These are phyloP conservation scores for Drosophila pseudoobscura DNA, from an alignment of 1,140 invertebrate species.

Conservation along the genomic window DNA sequence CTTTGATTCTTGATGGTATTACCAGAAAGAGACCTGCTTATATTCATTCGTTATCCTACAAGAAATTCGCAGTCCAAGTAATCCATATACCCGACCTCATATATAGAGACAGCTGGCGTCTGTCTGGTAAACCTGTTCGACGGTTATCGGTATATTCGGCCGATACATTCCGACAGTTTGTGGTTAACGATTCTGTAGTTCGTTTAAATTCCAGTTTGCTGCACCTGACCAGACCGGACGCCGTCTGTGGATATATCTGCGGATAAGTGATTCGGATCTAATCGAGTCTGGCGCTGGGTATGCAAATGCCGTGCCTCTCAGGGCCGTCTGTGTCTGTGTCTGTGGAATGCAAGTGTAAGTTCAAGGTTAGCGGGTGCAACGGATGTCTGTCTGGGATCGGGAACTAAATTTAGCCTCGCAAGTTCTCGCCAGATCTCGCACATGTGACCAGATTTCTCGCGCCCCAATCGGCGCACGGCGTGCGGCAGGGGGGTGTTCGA, in stretches of 20 bases:
- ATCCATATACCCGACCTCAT: no score
- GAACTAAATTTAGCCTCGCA: conserved; percentile 23
- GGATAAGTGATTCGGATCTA: conserved; percentile 10
- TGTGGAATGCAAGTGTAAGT: conserved; percentile 43
- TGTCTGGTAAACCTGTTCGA: conserved; percentile 21
- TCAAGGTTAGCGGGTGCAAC: conserved; percentile 55
- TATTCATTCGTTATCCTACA: no score
- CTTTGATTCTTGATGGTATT: no score
- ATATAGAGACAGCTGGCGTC: no score
- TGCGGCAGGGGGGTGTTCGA: no score
- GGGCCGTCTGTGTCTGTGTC: conserved; percentile 4
- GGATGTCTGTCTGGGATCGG: conserved; percentile 39
- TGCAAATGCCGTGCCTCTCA: conserved; percentile 43
- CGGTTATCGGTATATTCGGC: conserved; percentile 33
- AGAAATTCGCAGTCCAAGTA: no score
- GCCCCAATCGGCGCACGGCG: no score
- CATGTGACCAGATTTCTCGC: conserved; percentile 32
- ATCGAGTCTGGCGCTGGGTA: conserved; percentile 25
- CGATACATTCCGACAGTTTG: conserved; percentile 62
- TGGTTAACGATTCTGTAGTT: conserved; percentile 2
- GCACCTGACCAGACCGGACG: conserved; percentile 66
- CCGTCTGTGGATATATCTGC: conserved; percentile 2
- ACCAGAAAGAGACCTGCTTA: no score
- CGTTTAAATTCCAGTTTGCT: conserved; percentile 70
- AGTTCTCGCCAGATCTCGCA: conserved; percentile 43